Conservation (phyloP, 2,113 vertebrate species). For the Ivindomyrus marchei region DNA sequence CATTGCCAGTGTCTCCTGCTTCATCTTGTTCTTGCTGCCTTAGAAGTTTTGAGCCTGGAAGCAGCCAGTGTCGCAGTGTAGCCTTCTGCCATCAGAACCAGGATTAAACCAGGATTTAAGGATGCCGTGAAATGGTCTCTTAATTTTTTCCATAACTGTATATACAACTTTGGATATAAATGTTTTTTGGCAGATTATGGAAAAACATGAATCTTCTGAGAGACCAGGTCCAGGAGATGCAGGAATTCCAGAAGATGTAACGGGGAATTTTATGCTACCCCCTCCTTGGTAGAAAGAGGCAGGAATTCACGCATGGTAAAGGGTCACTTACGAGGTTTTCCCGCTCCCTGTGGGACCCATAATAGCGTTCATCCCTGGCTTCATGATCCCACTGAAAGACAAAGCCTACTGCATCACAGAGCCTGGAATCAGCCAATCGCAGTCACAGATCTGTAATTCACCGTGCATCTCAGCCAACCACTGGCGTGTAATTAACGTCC, state of each 20-base stretch:
- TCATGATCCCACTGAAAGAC: slow-evolving; percentile 64
- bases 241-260: neutral
- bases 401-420: neutral
- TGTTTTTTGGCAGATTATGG: neutral
- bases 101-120: too few relatives aligned
- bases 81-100: too few relatives aligned
- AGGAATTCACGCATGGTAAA: neutral
- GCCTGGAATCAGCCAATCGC: neutral
- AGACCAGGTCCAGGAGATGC: neutral
- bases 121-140: too few relatives aligned
- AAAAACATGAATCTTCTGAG: neutral
- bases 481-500: neutral
- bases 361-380: slow-evolving; percentile 69
- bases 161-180: neutral
- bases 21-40: too few relatives aligned
- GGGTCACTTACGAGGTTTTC: slow-evolving; percentile 67
- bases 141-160: too few relatives aligned
- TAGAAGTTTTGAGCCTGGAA: too few relatives aligned
- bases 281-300: neutral
- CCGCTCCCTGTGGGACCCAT: slow-evolving; percentile 72
- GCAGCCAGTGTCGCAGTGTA: too few relatives aligned
- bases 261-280: neutral
- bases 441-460: neutral
- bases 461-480: neutral
- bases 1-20: too few relatives aligned